A percentile compares a stretch with the other conserved stretches of the same genome.
Conservation (phyloP, 2,113 vertebrate species). For the Podilymbus podiceps region DNA sequence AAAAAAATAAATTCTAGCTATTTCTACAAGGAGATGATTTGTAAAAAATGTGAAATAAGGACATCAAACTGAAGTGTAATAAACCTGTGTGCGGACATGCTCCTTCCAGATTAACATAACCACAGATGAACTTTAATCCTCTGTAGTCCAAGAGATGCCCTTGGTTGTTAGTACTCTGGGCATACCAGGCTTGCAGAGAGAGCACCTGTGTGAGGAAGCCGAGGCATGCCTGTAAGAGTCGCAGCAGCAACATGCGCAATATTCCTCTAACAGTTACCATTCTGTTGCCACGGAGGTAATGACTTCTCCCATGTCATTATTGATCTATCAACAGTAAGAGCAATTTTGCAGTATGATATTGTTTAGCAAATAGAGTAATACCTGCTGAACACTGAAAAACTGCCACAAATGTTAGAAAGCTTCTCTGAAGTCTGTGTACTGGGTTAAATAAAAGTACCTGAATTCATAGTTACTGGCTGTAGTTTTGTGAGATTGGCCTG, state of each 20-base stretch:
- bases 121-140: background rate
- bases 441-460: background rate
- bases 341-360: constrained; percentile 75
- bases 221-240: constrained; percentile 72
- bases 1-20: too few relatives aligned
- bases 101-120: fast-evolving
- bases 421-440: background rate
- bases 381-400: constrained; percentile 75
- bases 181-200: constrained; percentile 73
- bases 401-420: constrained; percentile 65
- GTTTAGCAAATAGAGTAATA: constrained; percentile 64
- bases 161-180: constrained; percentile 71
- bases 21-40: background rate
- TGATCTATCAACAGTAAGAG: constrained; percentile 77
- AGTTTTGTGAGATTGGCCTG: background rate
- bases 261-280: constrained; percentile 68
- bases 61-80: background rate
- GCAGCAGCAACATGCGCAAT: constrained; percentile 70
- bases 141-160: constrained; percentile 69
- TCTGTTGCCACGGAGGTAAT: constrained; percentile 81
- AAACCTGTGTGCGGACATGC: background rate
- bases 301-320: constrained; percentile 72
- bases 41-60: background rate
- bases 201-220: constrained; percentile 74
- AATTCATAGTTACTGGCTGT: background rate